Percentiles rank a stretch among this genome's conserved stretches.
Conservation (phyloP, 2,113 vertebrate genomes). For the Manacus vitellinus region DNA sequence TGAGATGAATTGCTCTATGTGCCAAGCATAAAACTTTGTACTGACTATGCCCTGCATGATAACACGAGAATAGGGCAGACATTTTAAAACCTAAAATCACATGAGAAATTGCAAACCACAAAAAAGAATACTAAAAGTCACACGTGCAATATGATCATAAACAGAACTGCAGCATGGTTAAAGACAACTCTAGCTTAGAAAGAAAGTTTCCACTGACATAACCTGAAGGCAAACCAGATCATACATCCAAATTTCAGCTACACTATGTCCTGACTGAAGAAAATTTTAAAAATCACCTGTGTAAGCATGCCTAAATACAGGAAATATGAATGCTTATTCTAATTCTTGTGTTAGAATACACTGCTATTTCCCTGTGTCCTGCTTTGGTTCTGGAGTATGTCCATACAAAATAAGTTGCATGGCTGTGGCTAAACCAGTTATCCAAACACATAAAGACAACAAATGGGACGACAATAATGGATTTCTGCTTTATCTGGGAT, state of each 20-base stretch:
- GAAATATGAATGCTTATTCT: background rate
- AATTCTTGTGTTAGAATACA: background rate
- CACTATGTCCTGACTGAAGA: background rate
- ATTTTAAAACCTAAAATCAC: constrained; percentile 31
- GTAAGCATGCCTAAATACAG: background rate
- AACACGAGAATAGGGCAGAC: background rate
- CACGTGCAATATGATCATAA: background rate
- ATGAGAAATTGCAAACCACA: constrained; percentile 3
- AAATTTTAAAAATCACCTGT: background rate
- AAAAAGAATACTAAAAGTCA: background rate
- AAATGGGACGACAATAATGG: background rate
- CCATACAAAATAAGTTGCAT: background rate
- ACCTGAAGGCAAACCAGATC: background rate
- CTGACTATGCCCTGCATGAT: background rate
- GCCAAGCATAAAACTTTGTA: constrained; percentile 13
- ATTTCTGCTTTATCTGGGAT: constrained; percentile 33
- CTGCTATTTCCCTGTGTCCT: background rate
- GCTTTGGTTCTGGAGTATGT: background rate
- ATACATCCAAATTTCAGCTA: background rate
- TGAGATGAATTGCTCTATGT: constrained; percentile 25
- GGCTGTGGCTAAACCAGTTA: background rate
- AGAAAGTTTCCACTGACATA: background rate
- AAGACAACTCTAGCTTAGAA: background rate
- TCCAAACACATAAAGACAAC: background rate
- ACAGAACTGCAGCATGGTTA: background rate